Evolutionary conservation across 2,888 invertebrate genomes (phyloP), one percentile per base, ranked within the genome.

Genomic region (Pseudococcus longispinus): DNA sequence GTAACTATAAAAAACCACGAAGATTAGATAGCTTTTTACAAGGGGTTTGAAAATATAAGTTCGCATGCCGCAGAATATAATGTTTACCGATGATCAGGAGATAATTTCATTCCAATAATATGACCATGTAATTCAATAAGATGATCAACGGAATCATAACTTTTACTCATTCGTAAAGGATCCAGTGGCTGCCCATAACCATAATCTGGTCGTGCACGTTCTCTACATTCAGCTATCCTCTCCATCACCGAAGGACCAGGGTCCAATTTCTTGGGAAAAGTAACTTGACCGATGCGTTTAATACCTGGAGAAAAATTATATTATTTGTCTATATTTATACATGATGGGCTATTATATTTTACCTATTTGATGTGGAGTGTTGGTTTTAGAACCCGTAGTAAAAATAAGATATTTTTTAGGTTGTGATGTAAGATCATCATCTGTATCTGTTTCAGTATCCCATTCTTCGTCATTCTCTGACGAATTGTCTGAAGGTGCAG

Each of bases 21-120:
- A 90, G 26, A 85, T 23, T 83, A 70, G 83, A 84, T 32, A 20
- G 85, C 6, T 65, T 26, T 26, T 60, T 11, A 37, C 2, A 37
- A 37, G 8, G 8, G 8, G 5, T 37, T 4, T 37, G 37, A 37
- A 37, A 37, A 37, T 37, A 37, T 37, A 37, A 9, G n/a, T n/a
- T n/a, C n/a, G n/a, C n/a, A n/a, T n/a, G 37, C 37, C 37, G 2
- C 29, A 6, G 9, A 65, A 23, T 85, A 11, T 46, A 83, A 85
- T 29, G 51, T 88, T 90, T 74, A 86, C 86, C 86, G 44, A 89
- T 96, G 95, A 91, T 96, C 96, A 0, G 96, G 96, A 88, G 96
- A 96, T 18, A 96, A 91, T 1, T 95, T 94, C 95, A 96, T 95
- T 89, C 96, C 96, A 89, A 96, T 95, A 87, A 96, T 96, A 90